Base-by-base conservation (phyloP, 2,888 invertebrate genomes). In the Boloria selene region DNA sequence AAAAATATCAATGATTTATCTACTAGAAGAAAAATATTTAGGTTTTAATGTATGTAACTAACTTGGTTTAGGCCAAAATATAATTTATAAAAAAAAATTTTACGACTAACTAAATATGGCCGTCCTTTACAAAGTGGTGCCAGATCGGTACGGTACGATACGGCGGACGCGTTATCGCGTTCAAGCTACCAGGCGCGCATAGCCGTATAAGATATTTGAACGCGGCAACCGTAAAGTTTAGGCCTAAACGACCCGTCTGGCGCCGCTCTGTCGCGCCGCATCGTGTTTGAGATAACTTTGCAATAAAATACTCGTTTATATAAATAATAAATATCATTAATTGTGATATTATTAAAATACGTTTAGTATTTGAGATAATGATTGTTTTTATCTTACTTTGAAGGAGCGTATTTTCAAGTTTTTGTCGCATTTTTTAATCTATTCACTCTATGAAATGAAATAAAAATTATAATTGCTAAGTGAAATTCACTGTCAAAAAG, bases 241-340 rank as follows among this genome's bases (percentile, higher is more conserved):
- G 75, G 75, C 74, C 74, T 74, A 74, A 74, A 74, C 70, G 72
- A 31, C 47, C 55, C 52, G 65, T 17, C 55, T 61, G 70, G 71
- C 70, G 68, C 73, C 67, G 52, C 38, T 60, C 49, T 61, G 70
- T 70, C 69, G 69, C 69, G 61, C 42, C 60, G 60, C 47, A 60
- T 52, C 60, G 50, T 45, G 17, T 61, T 38, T 59, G 60, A 59
- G 65, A 65, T 68, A 65, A 60, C 42, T 65, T 62, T 17, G 55
- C 45, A 52, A 63, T 69, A 69, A 66, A 67, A 64, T 64, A 52
- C 61, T 55, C 50, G 18, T 60, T 10, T 64, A 64, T 47, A 38
- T 59, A 53, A 64, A 68, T 60, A 53, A 44, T 61, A 52, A 62
- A 47, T 63, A 50, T 42, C 18, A 50, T 63, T 56, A 55, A 55